phyloP scores from a whole-genome alignment of 2,888 invertebrate species.

The Diloba caeruleocephala region DNA sequence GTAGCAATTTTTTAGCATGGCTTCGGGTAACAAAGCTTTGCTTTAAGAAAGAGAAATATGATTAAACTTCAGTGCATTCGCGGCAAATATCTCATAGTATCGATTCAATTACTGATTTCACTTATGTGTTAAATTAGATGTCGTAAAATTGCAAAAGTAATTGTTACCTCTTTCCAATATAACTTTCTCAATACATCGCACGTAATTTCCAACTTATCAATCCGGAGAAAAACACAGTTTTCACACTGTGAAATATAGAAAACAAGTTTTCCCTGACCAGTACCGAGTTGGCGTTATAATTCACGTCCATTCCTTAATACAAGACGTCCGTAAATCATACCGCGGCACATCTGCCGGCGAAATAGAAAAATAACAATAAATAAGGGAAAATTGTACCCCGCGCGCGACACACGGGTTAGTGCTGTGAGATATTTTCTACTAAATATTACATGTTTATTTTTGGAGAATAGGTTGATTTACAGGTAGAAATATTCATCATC shows the following conservation, averaged over 20 bases:
- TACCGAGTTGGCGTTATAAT: constrained; percentile 71
- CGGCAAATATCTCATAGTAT: too few species aligned
- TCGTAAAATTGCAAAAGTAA: background rate
- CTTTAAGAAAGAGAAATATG: too few species aligned
- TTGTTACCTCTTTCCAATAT: too few species aligned
- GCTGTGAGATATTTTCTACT: constrained; percentile 33
- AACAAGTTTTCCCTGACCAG: constrained; percentile 66
- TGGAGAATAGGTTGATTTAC: background rate
- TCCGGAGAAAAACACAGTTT: constrained; percentile 39
- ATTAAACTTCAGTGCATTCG: too few species aligned
- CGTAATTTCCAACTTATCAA: constrained; percentile 8
- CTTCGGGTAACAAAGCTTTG: too few species aligned
- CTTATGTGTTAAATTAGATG: too few species aligned
- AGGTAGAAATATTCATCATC: background rate
- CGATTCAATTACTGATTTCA: too few species aligned
- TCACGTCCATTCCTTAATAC: constrained; percentile 82
- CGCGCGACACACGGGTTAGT: constrained; percentile 54
- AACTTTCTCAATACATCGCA: background rate
- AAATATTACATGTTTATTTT: constrained; percentile 23
- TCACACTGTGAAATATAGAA: constrained; percentile 43
- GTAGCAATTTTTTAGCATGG: too few species aligned
- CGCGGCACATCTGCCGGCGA: constrained; percentile 86
- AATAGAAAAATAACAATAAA: constrained; percentile 90
- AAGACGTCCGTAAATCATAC: constrained; percentile 82
- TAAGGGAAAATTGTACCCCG: constrained; percentile 73